These are phyloP conservation scores for Megaceryle alcyon DNA, from an alignment of 2,797 vertebrate genomes.

Conservation along the genomic window DNA sequence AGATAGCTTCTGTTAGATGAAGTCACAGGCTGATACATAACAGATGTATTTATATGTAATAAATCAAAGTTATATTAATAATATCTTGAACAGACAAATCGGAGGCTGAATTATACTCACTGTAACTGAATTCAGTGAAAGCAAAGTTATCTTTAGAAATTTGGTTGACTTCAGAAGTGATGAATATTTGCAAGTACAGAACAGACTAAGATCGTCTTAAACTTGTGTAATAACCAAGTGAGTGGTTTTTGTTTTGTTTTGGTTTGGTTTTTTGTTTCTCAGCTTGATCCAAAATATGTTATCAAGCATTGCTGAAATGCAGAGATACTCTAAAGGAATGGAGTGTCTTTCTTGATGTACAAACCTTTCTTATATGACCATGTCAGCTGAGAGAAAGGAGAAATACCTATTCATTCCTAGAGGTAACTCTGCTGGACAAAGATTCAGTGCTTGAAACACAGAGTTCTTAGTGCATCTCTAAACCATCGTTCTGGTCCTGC, in stretches of 20 bases:
- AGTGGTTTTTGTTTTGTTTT: too few relatives aligned
- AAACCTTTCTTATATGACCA: neutral
- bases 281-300: neutral
- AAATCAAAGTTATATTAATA: slow-evolving; percentile 27
- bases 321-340: neutral
- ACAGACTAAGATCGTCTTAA: neutral
- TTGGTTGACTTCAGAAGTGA: neutral
- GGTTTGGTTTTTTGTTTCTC: neutral
- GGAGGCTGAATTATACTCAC: neutral
- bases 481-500: neutral
- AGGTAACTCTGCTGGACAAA: neutral
- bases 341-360: neutral
- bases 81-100: neutral
- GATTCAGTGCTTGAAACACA: neutral
- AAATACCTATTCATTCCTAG: neutral
- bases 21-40: neutral
- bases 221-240: neutral
- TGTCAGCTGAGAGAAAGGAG: neutral
- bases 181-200: neutral
- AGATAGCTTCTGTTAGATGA: neutral
- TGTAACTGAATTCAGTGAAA: neutral
- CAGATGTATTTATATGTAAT: slow-evolving; percentile 20
- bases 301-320: neutral
- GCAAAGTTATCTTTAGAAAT: slow-evolving; percentile 1
- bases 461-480: neutral